Evolutionary conservation across 1,140 invertebrate genomes (phyloP), one percentile per base, ranked within the genome.

Genomic region (Aphelinus certus): DNA sequence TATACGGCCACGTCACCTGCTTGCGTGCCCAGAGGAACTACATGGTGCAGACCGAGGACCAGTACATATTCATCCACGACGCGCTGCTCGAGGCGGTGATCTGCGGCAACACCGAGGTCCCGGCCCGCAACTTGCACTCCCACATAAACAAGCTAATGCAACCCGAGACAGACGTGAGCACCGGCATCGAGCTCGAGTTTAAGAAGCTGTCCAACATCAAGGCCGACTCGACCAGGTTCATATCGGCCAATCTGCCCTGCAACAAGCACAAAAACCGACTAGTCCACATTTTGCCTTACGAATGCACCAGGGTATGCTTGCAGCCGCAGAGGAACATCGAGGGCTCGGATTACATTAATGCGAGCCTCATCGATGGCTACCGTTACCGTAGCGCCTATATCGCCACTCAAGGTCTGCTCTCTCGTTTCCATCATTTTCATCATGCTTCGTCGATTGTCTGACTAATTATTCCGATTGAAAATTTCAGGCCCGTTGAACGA

Each of bases 51-150:
- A 99, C 98, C 0, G 98, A 99, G 86, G 98, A 99, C 86, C 98
- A 99, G 86, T 99, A 99, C 86, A 97, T 99, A 71, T 99, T 99
- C 88, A 99, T 99, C 78, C 97, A 99, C 85, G 98, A 99, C 84
- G 94, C 97, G 5, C 90, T 98, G 2, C 88, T 99, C 6, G 98
- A 99, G 87, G 97, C 97, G 1, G 96, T 98, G 1, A 94, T 97
- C 62, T 97, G 96, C 83, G 98, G 73, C 43, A 93, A 94, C 78
- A 99, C 98, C 0, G 98, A 99, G 88, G 93, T 98, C 43, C 94
- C 96, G 1, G 96, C 95, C 4, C 91, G 95, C 55, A 97, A 96
- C 84, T 89, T 99, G 53, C 96, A 98, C 81, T 91, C 93, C 6
- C 97, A 99, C 86, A 95, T 99, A 75, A 96, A 99, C 82, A 96